These are phyloP conservation scores for Mus spicilegus DNA, from an alignment of 2,113 vertebrate genomes.

Conservation along the genomic window DNA sequence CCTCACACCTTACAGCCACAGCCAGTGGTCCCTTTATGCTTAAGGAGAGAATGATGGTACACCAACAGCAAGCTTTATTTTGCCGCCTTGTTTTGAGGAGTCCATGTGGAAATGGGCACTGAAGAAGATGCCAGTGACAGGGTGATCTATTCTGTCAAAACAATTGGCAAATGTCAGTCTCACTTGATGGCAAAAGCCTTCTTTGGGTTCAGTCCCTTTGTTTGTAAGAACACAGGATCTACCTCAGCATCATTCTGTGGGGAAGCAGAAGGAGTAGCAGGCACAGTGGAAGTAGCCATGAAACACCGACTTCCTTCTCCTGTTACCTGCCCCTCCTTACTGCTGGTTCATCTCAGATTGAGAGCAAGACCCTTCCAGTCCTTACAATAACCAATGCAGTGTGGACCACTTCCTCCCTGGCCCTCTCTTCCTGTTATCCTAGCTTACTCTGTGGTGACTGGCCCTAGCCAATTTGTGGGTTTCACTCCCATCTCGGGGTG, in stretches of 20 bases:
- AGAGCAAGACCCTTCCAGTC: neutral
- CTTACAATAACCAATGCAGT: neutral
- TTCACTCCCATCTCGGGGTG: neutral
- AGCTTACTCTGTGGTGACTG: neutral
- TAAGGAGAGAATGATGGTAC: neutral
- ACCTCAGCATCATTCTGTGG: neutral
- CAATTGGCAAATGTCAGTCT: neutral
- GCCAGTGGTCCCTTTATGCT: neutral
- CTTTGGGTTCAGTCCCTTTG: neutral
- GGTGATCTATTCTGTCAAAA: slow-evolving; percentile 21
- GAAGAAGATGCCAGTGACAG: neutral
- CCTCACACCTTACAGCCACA: neutral
- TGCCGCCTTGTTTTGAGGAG: neutral
- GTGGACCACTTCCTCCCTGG: neutral
- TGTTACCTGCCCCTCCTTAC: neutral
- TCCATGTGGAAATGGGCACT: neutral
- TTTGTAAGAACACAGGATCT: neutral
- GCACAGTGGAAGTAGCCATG: neutral
- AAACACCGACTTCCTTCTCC: neutral
- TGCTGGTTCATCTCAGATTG: neutral
- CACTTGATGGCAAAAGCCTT: neutral
- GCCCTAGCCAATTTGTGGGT: neutral
- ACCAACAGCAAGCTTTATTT: neutral
- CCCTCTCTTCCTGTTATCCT: neutral
- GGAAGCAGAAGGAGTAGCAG: neutral